Conservation (phyloP, 2,113 vertebrate species). For the Donacobius atricapilla region DNA sequence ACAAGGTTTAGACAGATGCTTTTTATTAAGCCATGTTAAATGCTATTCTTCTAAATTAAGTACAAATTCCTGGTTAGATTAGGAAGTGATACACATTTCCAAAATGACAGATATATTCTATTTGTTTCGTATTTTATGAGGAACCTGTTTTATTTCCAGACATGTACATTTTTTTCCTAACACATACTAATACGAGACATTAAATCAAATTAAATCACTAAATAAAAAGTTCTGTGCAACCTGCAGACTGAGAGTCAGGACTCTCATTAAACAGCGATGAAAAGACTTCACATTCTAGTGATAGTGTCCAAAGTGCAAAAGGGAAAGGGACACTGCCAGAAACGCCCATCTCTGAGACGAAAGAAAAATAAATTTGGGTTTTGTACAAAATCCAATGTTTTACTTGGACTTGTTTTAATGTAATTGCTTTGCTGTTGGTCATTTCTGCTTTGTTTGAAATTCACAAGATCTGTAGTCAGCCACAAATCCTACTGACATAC, state of each 20-base stretch:
- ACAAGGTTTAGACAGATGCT: constrained; percentile 46
- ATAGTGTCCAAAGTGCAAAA: background rate
- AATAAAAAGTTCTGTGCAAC: constrained; percentile 7
- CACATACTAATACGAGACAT: background rate
- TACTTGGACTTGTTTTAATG: constrained; percentile 12
- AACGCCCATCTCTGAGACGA: background rate
- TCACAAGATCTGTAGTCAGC: background rate
- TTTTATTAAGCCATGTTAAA: constrained; percentile 31
- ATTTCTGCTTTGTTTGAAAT: constrained; percentile 15
- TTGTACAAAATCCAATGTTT: constrained; percentile 35
- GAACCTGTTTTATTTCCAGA: background rate
- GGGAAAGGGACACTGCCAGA: background rate
- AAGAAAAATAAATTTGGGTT: background rate
- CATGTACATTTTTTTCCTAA: background rate
- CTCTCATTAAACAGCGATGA: background rate
- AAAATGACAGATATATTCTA: background rate
- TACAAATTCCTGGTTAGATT: constrained; percentile 29
- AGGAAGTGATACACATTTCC: constrained; percentile 2
- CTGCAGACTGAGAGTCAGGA: background rate
- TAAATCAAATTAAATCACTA: background rate
- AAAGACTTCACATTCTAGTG: constrained; percentile 22
- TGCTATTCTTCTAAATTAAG: constrained; percentile 29
- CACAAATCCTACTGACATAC: background rate
- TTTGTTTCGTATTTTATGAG: background rate
- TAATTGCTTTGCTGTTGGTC: constrained; percentile 22